phyloP scores from a whole-genome alignment of 2,797 vertebrate species.

The Myoxocephalus aenaeus region DNA sequence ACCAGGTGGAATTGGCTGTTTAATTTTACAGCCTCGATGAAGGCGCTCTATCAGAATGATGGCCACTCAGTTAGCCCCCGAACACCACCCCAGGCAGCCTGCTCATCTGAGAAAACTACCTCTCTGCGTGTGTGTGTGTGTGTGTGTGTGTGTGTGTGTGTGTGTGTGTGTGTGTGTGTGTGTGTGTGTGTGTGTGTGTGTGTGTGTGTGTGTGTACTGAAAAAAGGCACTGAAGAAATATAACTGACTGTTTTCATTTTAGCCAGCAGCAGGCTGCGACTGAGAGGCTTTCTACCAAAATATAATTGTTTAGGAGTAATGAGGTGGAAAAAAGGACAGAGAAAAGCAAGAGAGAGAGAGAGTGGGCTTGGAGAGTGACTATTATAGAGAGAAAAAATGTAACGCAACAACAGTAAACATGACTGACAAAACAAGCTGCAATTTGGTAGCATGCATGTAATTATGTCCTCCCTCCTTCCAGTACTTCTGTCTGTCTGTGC shows the following conservation, averaged over 20 bases:
- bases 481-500: not conserved
- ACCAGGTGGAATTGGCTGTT: slow-evolving; percentile 82
- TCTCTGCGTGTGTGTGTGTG: slow-evolving; percentile 31
- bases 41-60: slow-evolving; percentile 67
- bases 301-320: slow-evolving; percentile 87
- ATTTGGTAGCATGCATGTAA: slow-evolving; percentile 48
- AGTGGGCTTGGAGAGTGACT: slow-evolving; percentile 48
- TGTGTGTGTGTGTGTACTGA: slow-evolving; percentile 35
- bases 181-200: slow-evolving; percentile 31
- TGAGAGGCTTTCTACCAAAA: slow-evolving; percentile 76
- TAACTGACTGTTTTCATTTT: slow-evolving; percentile 80
- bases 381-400: slow-evolving; percentile 59
- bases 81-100: slow-evolving; percentile 61
- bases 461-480: slow-evolving; percentile 38
- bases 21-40: slow-evolving; percentile 78
- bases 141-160: slow-evolving; percentile 23
- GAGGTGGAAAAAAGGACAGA: slow-evolving; percentile 80
- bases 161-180: slow-evolving; percentile 7
- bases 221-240: slow-evolving; percentile 61
- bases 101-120: slow-evolving; percentile 66
- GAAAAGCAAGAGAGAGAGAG: slow-evolving; percentile 50
- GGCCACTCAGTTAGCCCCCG: slow-evolving; percentile 64
- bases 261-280: slow-evolving; percentile 71
- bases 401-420: slow-evolving; percentile 63
- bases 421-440: slow-evolving; percentile 67